A percentile compares a stretch with the other conserved stretches of the same genome.
These are phyloP conservation scores for Phenganax stokvisi DNA, from an alignment of 92 coral and sea anemone genomes.

Conservation along the genomic window DNA sequence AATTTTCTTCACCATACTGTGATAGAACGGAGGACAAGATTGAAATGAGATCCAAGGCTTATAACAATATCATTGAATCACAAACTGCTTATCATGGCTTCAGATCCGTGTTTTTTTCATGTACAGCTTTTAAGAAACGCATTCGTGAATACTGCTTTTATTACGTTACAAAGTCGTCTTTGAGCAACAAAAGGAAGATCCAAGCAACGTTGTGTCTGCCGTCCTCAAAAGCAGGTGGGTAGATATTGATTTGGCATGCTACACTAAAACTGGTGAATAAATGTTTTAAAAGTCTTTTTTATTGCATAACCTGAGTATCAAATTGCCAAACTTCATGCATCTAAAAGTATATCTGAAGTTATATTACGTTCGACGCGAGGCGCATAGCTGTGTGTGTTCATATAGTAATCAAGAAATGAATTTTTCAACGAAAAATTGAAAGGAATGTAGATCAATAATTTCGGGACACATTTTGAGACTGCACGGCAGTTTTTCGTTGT, in stretches of 20 bases:
- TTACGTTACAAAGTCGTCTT: constrained; percentile 58
- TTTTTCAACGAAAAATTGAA: no score
- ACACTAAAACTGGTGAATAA: no score
- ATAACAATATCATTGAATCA: constrained; percentile 49
- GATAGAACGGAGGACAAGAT: constrained; percentile 58
- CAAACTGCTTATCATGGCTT: constrained; percentile 60
- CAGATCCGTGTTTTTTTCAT: constrained; percentile 55
- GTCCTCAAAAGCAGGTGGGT: constrained; percentile 70
- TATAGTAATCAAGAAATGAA: no score
- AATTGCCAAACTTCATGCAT: no score
- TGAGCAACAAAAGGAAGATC: constrained; percentile 46
- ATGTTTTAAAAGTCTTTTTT: no score
- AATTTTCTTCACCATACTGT: constrained; percentile 70
- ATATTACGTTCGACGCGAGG: no score
- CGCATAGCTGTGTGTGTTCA: no score
- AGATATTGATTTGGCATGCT: background rate
- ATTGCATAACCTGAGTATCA: no score
- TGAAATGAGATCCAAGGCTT: constrained; percentile 55
- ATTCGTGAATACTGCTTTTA: constrained; percentile 85
- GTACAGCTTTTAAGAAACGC: constrained; percentile 63
- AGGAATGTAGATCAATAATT: no score
- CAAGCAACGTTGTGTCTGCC: constrained; percentile 71
- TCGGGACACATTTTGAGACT: no score
- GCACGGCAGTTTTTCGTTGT: no score
- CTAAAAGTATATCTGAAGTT: no score